Percentiles rank a stretch among this genome's conserved stretches.
These are phyloP conservation scores for Petrophora chlorosata DNA, from an alignment of 2,888 invertebrate genomes.

Conservation along the genomic window DNA sequence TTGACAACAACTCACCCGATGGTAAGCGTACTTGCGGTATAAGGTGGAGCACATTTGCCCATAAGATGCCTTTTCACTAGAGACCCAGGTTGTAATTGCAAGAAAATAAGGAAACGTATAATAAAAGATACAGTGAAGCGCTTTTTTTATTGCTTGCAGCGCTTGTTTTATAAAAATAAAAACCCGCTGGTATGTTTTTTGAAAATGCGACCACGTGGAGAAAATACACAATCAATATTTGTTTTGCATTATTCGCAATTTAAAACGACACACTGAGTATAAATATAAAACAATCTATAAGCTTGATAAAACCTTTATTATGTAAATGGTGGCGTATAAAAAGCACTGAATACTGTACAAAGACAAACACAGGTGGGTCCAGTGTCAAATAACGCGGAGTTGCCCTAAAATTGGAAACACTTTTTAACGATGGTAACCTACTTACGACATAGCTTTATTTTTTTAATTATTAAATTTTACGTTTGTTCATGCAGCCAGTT, in stretches of 20 bases:
- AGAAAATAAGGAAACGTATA: too few relatives aligned
- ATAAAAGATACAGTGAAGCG: too few relatives aligned
- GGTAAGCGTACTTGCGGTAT: too few relatives aligned
- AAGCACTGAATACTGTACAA: conserved; percentile 2
- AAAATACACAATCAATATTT: not conserved
- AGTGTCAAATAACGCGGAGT: conserved; percentile 19
- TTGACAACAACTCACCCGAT: too few relatives aligned
- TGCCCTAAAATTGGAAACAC: conserved; percentile 7
- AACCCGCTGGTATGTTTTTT: too few relatives aligned
- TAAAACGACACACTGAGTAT: conserved; percentile 15
- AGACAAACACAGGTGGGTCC: conserved; percentile 18
- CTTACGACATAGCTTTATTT: not conserved
- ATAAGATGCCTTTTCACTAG: too few relatives aligned
- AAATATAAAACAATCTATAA: conserved; percentile 13
- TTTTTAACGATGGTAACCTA: conserved; percentile 1
- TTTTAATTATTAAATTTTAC: too few relatives aligned
- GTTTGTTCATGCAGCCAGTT: too few relatives aligned
- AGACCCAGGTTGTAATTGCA: too few relatives aligned
- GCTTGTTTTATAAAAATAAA: too few relatives aligned
- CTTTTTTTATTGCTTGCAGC: too few relatives aligned
- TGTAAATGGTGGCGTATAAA: conserved; percentile 20
- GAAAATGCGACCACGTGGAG: not conserved
- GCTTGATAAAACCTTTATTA: conserved; percentile 20
- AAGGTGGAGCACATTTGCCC: too few relatives aligned
- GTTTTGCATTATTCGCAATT: conserved; percentile 12